Percentiles rank a stretch among this genome's conserved stretches.
phyloP scores from a whole-genome alignment of 2,113 vertebrate genomes.

The Megaceryle maxima region DNA sequence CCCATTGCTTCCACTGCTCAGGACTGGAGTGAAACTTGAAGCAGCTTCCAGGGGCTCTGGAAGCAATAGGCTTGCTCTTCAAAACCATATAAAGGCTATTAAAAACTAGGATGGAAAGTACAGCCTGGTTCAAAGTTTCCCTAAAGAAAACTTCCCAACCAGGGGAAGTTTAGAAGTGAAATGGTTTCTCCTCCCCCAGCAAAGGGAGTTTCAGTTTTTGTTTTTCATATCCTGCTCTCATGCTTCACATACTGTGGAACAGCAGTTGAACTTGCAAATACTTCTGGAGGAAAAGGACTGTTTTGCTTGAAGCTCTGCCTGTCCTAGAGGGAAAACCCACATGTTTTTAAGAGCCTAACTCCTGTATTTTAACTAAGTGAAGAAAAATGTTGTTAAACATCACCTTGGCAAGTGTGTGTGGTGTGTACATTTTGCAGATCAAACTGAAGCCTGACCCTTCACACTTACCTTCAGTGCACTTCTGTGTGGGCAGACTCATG shows the following conservation, averaged over 20 bases:
- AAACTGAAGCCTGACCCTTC: background rate
- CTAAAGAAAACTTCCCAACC: slow-evolving; percentile 62
- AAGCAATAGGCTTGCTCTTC: background rate
- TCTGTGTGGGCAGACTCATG: background rate
- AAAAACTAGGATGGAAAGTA: slow-evolving; percentile 63
- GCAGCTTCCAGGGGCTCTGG: background rate
- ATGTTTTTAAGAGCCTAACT: background rate
- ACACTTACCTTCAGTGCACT: background rate
- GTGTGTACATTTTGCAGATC: background rate
- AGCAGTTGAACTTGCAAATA: slow-evolving; percentile 30
- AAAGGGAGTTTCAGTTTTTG: slow-evolving; percentile 57
- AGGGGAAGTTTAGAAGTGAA: slow-evolving; percentile 56
- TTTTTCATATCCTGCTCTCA: background rate
- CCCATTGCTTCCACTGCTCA: background rate
- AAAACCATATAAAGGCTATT: background rate
- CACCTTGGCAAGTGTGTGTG: background rate
- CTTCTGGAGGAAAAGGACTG: slow-evolving; percentile 6
- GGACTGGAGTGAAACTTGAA: background rate
- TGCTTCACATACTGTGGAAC: background rate
- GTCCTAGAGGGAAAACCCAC: background rate
- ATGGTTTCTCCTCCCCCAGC: background rate
- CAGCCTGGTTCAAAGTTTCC: slow-evolving; percentile 53
- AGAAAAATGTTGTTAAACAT: background rate
- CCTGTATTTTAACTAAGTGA: background rate
- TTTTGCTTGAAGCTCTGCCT: slow-evolving; percentile 24